These are phyloP conservation scores for Aspidiotus destructor DNA, from an alignment of 2,888 invertebrate species.

Conservation along the genomic window DNA sequence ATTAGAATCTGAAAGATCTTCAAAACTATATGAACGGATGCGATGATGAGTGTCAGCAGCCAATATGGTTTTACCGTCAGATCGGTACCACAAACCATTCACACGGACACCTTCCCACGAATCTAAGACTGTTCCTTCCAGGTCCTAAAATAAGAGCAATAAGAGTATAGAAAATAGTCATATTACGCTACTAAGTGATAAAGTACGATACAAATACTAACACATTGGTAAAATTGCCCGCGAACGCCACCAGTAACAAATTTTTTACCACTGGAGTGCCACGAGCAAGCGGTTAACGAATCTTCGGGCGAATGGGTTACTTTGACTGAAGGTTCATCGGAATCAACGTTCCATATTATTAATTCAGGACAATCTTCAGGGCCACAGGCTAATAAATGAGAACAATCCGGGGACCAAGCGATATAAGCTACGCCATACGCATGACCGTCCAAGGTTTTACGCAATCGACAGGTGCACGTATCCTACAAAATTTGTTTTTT, in stretches of 20 bases:
- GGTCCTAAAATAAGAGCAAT: constrained; percentile 48
- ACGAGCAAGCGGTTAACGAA: constrained; percentile 87
- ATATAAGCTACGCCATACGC: constrained; percentile 86
- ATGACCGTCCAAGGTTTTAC: constrained; percentile 81
- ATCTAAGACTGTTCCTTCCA: constrained; percentile 81
- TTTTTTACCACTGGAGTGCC: constrained; percentile 80
- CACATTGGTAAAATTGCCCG: constrained; percentile 92
- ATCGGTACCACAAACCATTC: constrained; percentile 80
- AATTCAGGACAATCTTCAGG: constrained; percentile 93
- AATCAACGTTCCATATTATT: constrained; percentile 87
- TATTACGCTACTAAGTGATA: too few relatives aligned
- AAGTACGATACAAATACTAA: constrained; percentile 40
- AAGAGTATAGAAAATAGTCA: too few relatives aligned
- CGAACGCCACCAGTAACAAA: constrained; percentile 92
- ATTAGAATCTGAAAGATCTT: constrained; percentile 65
- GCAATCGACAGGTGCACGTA: constrained; percentile 46
- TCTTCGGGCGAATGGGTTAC: constrained; percentile 89
- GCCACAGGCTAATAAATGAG: constrained; percentile 81
- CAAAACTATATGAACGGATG: constrained; percentile 86
- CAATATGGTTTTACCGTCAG: constrained; percentile 80
- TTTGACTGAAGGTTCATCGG: constrained; percentile 65
- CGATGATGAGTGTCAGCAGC: constrained; percentile 96
- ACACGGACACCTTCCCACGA: constrained; percentile 97
- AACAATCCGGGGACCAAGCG: constrained; percentile 93
- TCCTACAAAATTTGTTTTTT: constrained; percentile 40